Percentiles rank a stretch among this genome's conserved stretches.
These are phyloP conservation scores for Halcyon leucocephala DNA, from an alignment of 2,797 vertebrate genomes.

Conservation along the genomic window DNA sequence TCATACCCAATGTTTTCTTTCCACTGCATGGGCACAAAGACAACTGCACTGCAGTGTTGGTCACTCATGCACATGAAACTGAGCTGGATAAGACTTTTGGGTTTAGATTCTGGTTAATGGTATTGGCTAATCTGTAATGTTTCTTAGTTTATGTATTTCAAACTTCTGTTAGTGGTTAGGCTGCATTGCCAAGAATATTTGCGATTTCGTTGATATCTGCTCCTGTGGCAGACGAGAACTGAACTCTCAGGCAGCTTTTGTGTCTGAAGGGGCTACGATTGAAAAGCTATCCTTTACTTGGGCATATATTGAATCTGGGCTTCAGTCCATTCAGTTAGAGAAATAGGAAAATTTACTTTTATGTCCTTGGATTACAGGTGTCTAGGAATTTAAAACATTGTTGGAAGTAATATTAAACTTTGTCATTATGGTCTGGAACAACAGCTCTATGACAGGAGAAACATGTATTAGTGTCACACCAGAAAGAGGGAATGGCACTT, in stretches of 20 bases:
- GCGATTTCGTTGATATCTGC: background rate
- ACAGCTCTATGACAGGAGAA: background rate
- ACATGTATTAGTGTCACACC: background rate
- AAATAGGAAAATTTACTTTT: background rate
- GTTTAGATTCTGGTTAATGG: background rate
- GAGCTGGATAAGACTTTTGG: background rate
- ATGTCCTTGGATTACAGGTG: background rate
- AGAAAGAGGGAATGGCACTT: background rate
- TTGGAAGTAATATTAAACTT: background rate
- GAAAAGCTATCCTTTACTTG: background rate
- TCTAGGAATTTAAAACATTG: background rate
- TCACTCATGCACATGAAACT: background rate
- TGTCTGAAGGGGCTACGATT: background rate
- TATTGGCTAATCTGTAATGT: background rate
- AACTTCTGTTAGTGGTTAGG: background rate
- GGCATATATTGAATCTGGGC: background rate
- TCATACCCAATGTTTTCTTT: background rate
- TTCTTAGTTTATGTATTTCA: background rate
- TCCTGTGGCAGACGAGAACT: background rate
- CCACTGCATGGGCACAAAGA: rapidly evolving
- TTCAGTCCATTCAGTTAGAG: background rate
- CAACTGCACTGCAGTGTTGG: background rate
- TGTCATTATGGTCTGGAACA: background rate
- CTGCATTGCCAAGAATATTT: background rate
- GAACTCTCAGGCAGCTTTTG: background rate